Conservation (phyloP, 2,797 vertebrate species). For the Trematocara caparti region DNA sequence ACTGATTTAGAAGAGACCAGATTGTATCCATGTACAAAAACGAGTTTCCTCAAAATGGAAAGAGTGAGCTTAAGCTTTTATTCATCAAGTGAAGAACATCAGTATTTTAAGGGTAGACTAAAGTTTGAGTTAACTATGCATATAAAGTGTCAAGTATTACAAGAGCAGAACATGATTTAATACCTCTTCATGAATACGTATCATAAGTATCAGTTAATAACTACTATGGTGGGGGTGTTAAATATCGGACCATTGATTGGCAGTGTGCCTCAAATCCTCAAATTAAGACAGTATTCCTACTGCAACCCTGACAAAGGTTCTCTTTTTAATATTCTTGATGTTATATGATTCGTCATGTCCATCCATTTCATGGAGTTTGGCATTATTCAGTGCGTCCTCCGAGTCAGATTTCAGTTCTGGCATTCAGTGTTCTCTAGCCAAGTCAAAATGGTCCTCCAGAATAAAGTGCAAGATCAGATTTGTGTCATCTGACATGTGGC, state of each 20-base stretch:
- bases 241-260: neutral
- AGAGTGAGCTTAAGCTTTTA: neutral
- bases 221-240: neutral
- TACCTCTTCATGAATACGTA: neutral
- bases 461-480: neutral
- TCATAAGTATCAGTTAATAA: neutral
- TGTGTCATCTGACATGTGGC: neutral
- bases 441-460: neutral
- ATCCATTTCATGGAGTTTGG: neutral
- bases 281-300: neutral
- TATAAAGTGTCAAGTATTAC: neutral
- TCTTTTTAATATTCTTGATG: neutral
- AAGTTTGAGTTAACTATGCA: neutral
- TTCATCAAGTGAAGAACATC: neutral
- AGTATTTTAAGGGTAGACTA: neutral
- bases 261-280: neutral
- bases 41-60: neutral
- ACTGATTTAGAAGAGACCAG: neutral
- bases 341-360: neutral
- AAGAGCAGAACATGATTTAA: neutral
- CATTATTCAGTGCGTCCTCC: neutral
- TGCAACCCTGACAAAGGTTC: neutral
- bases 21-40: neutral
- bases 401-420: neutral
- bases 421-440: neutral